Percentiles rank a stretch among this genome's conserved stretches.
Evolutionary conservation across 2,113 vertebrate genomes (phyloP).

Genomic region (Gambusia holbrooki): DNA sequence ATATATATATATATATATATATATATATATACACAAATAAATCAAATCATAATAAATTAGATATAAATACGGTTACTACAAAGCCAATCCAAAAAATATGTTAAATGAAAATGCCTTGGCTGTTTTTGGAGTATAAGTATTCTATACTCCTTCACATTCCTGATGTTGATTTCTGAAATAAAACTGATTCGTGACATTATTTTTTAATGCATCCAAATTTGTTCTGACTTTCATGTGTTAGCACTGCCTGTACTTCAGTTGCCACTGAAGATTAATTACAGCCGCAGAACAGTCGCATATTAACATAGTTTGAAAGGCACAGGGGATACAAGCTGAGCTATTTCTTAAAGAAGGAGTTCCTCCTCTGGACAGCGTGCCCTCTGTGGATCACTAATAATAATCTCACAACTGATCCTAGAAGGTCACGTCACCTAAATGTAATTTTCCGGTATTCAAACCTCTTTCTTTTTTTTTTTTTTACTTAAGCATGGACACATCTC

Average conservation of each 20-base stretch:
- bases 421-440: conserved; percentile 23
- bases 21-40: too few species aligned
- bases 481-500: background rate
- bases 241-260: background rate
- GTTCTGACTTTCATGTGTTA: background rate
- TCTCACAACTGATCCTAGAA: background rate
- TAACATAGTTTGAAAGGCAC: background rate
- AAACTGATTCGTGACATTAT: background rate
- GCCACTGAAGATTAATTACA: background rate
- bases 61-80: too few species aligned
- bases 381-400: conserved; percentile 11
- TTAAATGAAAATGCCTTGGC: background rate
- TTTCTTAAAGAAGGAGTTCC: background rate
- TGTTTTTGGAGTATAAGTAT: background rate
- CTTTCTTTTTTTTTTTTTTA: conserved; percentile 2
- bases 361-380: conserved; percentile 15
- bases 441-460: conserved; percentile 30
- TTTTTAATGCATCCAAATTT: background rate
- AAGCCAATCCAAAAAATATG: too few species aligned
- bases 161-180: background rate
- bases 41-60: too few species aligned
- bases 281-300: background rate
- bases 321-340: conserved; percentile 5
- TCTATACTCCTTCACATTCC: background rate
- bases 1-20: too few species aligned